A percentile compares a stretch with the other conserved stretches of the same genome.
Evolutionary conservation across 2,797 vertebrate genomes (phyloP).

Genomic region (Sebastes cheni): DNA sequence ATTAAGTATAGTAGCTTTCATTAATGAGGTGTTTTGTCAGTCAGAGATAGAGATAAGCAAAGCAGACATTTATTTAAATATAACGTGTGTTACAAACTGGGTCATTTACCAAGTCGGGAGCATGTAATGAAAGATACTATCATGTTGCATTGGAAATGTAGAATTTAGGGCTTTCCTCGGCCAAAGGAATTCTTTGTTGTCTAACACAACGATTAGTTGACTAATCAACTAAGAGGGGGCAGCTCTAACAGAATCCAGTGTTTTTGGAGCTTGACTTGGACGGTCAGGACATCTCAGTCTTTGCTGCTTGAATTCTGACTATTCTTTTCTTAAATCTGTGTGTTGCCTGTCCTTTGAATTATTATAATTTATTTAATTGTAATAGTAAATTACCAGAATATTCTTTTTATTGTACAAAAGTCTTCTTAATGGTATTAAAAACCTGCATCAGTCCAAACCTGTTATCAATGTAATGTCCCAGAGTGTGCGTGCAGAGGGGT

Average conservation of each 20-base stretch:
- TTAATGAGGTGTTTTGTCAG: too few species aligned
- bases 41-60: too few species aligned
- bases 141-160: too few species aligned
- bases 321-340: background rate
- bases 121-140: background rate
- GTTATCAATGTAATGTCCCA: conserved; percentile 28
- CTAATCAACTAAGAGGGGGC: too few species aligned
- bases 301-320: background rate
- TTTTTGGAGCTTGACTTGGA: too few species aligned
- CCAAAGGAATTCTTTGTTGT: too few species aligned
- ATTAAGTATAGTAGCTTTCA: too few species aligned
- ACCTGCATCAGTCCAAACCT: conserved; percentile 24
- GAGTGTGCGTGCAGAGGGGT: conserved; percentile 19
- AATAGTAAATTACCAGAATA: background rate
- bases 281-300: too few species aligned
- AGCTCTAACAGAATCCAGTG: rapidly evolving
- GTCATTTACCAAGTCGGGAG: rapidly evolving
- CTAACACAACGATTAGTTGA: too few species aligned
- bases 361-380: background rate
- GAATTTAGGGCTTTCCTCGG: too few species aligned
- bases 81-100: too few species aligned
- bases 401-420: background rate
- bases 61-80: too few species aligned
- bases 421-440: background rate
- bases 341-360: background rate